Percentiles rank a stretch among this genome's conserved stretches.
Conservation (phyloP, 2,797 vertebrate species). For the Scleropages formosus region DNA sequence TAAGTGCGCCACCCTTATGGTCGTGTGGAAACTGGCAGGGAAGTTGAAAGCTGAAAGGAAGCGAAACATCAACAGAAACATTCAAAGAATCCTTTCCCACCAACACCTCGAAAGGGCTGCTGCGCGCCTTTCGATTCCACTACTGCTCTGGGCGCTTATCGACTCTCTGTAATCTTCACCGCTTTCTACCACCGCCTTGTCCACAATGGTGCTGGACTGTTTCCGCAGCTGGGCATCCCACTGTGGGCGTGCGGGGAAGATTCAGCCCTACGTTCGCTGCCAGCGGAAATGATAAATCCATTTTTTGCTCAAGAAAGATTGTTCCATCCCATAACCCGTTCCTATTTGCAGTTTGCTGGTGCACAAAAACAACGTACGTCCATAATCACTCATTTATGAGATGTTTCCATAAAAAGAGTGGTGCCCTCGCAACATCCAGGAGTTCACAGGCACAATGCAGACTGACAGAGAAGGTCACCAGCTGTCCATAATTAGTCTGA, state of each 20-base stretch:
- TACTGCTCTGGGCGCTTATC: background rate
- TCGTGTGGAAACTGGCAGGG: background rate
- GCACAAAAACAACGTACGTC: background rate
- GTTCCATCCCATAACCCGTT: background rate
- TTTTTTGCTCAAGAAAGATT: background rate
- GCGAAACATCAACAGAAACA: background rate
- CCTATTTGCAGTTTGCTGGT: background rate
- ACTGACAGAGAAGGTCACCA: too few relatives aligned
- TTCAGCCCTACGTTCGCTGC: background rate
- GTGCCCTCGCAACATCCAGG: too few relatives aligned
- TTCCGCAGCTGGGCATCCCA: background rate
- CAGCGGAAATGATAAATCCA: background rate
- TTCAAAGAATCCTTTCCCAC: background rate
- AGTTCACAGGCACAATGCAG: too few relatives aligned
- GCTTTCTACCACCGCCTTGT: background rate
- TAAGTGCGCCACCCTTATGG: background rate
- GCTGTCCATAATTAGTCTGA: too few relatives aligned
- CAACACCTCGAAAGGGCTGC: background rate
- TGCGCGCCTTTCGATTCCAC: background rate
- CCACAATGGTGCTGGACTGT: background rate
- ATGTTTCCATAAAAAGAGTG: background rate
- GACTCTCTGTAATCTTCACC: constrained; percentile 14
- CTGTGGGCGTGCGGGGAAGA: background rate
- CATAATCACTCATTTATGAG: background rate
- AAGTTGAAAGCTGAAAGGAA: background rate